Conservation (phyloP, 2,888 invertebrate genomes). For the Corbicula japonica region DNA sequence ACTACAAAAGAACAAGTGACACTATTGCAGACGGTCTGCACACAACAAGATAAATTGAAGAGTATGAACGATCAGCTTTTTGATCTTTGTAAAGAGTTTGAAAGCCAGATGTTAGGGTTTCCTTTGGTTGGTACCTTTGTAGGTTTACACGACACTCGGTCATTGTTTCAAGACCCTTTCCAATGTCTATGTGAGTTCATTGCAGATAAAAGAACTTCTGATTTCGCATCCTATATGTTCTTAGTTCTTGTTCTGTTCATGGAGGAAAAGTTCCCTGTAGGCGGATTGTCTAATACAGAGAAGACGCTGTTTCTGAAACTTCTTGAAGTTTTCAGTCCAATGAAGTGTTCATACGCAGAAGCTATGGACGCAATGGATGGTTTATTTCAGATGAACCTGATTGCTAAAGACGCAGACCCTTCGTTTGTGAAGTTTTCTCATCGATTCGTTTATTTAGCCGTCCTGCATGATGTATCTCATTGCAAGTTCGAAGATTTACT, state of each 20-base stretch:
- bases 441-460: conserved; percentile 18
- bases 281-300: conserved; percentile 17
- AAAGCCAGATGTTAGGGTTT: conserved; percentile 20
- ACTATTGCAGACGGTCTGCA: conserved; percentile 9
- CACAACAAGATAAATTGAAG: conserved; percentile 6
- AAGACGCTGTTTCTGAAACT: conserved; percentile 17
- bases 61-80: conserved; percentile 5
- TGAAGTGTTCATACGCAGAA: conserved; percentile 29
- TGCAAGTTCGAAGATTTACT: conserved; percentile 2
- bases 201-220: conserved; percentile 3
- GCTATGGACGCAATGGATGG: conserved; percentile 17
- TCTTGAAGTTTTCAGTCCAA: conserved; percentile 13
- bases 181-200: conserved; percentile 6
- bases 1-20: conserved; percentile 35
- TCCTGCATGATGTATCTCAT: conserved; percentile 4
- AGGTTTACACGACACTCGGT: background rate
- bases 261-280: conserved; percentile 24
- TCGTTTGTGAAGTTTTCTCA: conserved; percentile 12
- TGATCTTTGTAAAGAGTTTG: conserved; percentile 7
- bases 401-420: conserved; percentile 4
- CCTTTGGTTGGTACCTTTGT: conserved; percentile 19
- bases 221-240: conserved; percentile 19
- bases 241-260: conserved; percentile 34
- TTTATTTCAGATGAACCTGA: conserved; percentile 13
- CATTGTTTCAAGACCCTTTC: conserved; percentile 23